These are phyloP conservation scores for Eudasyphora cyanicolor DNA, from an alignment of 2,888 invertebrate species.

Conservation along the genomic window DNA sequence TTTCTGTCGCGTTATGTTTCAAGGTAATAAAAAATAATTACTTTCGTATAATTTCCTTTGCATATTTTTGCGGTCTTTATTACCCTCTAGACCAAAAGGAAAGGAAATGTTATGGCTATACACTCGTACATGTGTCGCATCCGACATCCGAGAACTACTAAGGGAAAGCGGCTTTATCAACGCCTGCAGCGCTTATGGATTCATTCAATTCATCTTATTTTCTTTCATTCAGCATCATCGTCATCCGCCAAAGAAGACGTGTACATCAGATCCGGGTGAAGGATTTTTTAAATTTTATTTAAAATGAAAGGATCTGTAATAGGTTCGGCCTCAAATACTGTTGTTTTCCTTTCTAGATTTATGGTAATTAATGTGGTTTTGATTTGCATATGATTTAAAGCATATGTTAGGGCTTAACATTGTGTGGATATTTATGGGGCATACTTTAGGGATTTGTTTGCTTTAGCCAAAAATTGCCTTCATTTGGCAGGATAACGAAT, in stretches of 20 bases:
- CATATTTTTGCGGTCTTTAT: slow-evolving; percentile 40
- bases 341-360: background rate
- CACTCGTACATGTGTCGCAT: background rate
- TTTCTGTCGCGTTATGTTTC: slow-evolving; percentile 41
- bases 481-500: too few relatives aligned
- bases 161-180: background rate
- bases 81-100: slow-evolving; percentile 30
- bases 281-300: background rate
- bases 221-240: background rate
- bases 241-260: background rate
- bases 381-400: slow-evolving; percentile 10
- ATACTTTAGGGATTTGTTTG: background rate
- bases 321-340: background rate
- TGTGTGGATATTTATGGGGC: background rate
- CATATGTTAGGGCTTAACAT: background rate
- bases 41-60: slow-evolving; percentile 47
- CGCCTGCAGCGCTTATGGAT: background rate
- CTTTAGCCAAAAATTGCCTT: background rate
- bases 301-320: background rate
- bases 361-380: slow-evolving; percentile 1
- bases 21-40: slow-evolving; percentile 58
- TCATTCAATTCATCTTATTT: slow-evolving; percentile 3
- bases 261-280: background rate
- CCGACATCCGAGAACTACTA: background rate
- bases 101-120: background rate